Base-by-base conservation (phyloP, 2,888 invertebrate genomes). In the Labia minor region DNA sequence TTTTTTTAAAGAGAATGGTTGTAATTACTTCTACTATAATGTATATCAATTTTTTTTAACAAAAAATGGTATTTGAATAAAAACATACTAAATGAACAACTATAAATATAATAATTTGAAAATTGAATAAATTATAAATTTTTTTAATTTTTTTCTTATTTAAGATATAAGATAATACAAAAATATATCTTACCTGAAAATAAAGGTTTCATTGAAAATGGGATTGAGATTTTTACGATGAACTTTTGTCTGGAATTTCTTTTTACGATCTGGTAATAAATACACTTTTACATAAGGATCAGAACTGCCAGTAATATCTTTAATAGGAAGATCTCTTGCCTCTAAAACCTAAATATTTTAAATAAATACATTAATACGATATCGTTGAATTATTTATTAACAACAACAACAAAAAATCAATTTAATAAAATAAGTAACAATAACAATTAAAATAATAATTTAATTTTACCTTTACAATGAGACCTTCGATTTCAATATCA, bases 211-310 rank as follows among this genome's bases (percentile, higher is more conserved):
- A 74, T 91, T 89, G 78, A 91, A 91, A 16, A 89, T 86, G 0
- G 90, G 90, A 74, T 90, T 88, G 68, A 89, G 78, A 74, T 89
- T 90, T 77, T 89, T 89, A 70, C 90, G 80, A 73, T 90, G 90
- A 1, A 89, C 89, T 77, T 91, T 89, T 1, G 92, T 92, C 76
- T 91, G 90, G 76, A 86, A 90, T 77, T 91, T 92, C 79, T 90
- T 89, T 78, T 91, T 89, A 71, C 91, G 81, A 73, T 92, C 92
- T 0, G 92, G 92, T 14, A 92, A 79, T 0, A 92, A 82, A 76
- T 90, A 89, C 65, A 92, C 85, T 78, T 92, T 92, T 71, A 92
- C 88, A 78, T 93, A 93, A 0, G 93, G 92, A 77, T 93, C 92
- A 69, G 90, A 90, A 75, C 90, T 90, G 8, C 90, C 90, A 0